phyloP scores from a whole-genome alignment of 2,113 vertebrate genomes.

The Pantherophis guttatus region DNA sequence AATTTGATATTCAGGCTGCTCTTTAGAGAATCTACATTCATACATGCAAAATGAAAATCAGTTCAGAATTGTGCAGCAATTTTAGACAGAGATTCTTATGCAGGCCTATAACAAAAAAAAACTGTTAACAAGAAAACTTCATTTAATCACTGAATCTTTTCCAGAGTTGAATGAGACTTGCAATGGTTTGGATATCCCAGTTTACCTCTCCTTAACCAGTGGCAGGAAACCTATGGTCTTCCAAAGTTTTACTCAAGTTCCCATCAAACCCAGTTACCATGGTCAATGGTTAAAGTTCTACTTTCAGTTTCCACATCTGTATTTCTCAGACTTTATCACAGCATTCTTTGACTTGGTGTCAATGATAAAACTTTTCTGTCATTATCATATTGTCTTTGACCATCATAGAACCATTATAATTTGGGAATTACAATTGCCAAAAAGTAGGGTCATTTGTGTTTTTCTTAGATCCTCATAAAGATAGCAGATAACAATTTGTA shows the following conservation, averaged over 20 bases:
- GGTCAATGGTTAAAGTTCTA: background rate
- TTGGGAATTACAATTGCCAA: background rate
- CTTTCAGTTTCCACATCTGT: background rate
- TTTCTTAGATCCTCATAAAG: background rate
- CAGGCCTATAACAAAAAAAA: background rate
- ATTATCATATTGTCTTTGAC: background rate
- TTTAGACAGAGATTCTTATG: background rate
- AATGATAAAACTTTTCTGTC: background rate
- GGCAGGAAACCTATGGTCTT: background rate
- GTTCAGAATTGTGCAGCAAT: background rate
- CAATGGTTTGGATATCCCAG: background rate
- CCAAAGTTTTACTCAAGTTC: background rate
- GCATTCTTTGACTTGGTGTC: background rate
- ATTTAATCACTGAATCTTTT: background rate
- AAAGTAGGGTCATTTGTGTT: background rate
- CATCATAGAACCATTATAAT: background rate
- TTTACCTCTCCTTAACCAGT: background rate
- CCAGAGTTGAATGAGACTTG: background rate
- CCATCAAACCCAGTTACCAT: background rate
- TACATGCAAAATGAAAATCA: background rate
- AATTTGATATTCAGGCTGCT: background rate
- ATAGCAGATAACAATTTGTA: background rate
- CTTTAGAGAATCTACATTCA: background rate
- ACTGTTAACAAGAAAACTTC: background rate
- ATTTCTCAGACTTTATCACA: background rate